These are phyloP conservation scores for Dolichopus griseipennis DNA, from an alignment of 2,888 invertebrate genomes.

Conservation along the genomic window DNA sequence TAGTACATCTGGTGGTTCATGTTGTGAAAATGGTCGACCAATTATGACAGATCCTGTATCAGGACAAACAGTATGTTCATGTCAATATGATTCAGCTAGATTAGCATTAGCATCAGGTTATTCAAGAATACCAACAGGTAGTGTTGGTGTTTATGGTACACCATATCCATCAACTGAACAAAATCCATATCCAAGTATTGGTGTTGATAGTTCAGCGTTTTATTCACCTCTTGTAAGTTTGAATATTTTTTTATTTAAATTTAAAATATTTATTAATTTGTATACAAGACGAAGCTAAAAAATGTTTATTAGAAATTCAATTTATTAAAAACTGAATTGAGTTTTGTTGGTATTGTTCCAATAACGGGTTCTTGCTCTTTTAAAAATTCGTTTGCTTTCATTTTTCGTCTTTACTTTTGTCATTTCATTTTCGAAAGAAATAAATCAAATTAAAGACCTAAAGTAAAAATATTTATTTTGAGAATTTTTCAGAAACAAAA, in stretches of 20 bases:
- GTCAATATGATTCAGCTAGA: conserved; percentile 84
- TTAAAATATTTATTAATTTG: conserved; percentile 35
- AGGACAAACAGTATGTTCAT: conserved; percentile 88
- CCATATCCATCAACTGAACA: conserved; percentile 87
- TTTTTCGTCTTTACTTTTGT: neutral
- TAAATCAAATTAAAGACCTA: neutral
- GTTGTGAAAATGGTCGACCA: conserved; percentile 86
- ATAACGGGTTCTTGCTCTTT: too few relatives aligned
- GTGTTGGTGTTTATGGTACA: conserved; percentile 73
- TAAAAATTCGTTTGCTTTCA: neutral
- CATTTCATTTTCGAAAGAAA: neutral
- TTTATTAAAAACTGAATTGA: too few relatives aligned
- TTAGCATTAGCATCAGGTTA: conserved; percentile 68
- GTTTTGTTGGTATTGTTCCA: too few relatives aligned
- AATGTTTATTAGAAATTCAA: neutral
- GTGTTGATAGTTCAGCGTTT: conserved; percentile 88
- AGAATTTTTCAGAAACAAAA: neutral
- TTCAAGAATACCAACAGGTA: conserved; percentile 67
- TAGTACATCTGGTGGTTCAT: conserved; percentile 43
- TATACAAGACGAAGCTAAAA: neutral
- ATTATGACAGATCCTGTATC: conserved; percentile 88
- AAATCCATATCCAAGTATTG: conserved; percentile 86
- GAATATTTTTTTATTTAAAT: conserved; percentile 25
- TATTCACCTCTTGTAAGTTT: conserved; percentile 90
- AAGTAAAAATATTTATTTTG: neutral